A percentile compares a stretch with the other conserved stretches of the same genome.
phyloP scores from a whole-genome alignment of 2,888 invertebrate species.

The Phragmatobia fuliginosa region DNA sequence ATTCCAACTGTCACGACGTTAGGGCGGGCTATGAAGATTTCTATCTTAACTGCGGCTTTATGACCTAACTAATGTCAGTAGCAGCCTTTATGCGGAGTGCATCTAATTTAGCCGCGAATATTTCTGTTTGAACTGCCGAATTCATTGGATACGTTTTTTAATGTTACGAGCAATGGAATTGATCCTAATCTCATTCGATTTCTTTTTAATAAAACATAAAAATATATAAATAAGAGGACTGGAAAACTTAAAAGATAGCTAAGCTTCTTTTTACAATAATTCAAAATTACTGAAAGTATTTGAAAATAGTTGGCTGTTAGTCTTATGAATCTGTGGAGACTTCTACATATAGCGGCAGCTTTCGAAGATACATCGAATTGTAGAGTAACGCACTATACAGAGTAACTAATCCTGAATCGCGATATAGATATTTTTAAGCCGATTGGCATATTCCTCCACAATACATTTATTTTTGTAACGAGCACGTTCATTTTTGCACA shows the following conservation, averaged over 20 bases:
- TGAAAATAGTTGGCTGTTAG: too few species aligned
- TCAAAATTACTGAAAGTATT: too few species aligned
- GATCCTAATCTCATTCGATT: background rate
- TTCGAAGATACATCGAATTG: too few species aligned
- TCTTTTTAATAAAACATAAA: background rate
- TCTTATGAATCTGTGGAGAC: too few species aligned
- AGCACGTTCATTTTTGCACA: too few species aligned
- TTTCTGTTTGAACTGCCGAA: background rate
- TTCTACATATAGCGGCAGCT: too few species aligned
- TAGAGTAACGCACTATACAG: too few species aligned
- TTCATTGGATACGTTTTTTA: background rate
- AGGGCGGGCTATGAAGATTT: constrained; percentile 21
- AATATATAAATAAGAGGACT: background rate
- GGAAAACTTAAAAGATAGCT: background rate
- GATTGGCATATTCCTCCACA: too few species aligned
- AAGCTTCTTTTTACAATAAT: too few species aligned
- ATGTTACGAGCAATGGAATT: background rate
- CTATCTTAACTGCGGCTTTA: constrained; percentile 28
- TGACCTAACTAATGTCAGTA: constrained; percentile 22
- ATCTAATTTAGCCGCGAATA: constrained; percentile 6
- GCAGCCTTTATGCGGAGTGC: constrained; percentile 17
- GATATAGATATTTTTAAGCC: too few species aligned
- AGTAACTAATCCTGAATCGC: too few species aligned
- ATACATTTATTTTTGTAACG: too few species aligned
- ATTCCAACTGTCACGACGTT: constrained; percentile 20